These are phyloP conservation scores for Arge pagana DNA, from an alignment of 2,888 invertebrate species.

Conservation along the genomic window DNA sequence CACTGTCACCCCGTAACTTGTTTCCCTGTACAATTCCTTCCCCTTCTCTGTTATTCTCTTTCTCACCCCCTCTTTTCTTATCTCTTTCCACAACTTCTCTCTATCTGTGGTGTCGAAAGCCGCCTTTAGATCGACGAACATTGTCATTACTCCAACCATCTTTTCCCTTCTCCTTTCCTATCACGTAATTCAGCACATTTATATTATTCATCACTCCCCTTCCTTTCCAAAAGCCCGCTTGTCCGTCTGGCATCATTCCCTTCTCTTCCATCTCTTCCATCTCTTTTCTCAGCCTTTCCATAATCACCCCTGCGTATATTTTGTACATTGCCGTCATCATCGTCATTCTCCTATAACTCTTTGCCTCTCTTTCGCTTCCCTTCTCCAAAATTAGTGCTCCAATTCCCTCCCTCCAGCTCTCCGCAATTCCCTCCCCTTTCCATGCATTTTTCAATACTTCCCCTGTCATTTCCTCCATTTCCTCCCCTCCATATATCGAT, in stretches of 20 bases:
- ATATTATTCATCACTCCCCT: conserved; percentile 25
- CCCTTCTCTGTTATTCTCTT: conserved; percentile 8
- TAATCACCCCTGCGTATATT: conserved; percentile 20
- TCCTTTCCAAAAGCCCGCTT: conserved; percentile 25
- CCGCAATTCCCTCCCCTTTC: conserved; percentile 13
- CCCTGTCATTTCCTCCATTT: neutral
- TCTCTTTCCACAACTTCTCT: conserved; percentile 9
- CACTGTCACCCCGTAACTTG: conserved; percentile 19
- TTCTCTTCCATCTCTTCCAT: too few species aligned
- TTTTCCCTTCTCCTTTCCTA: conserved; percentile 17
- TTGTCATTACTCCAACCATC: conserved; percentile 16
- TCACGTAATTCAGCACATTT: conserved; percentile 18
- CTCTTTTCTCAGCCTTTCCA: conserved; percentile 4
- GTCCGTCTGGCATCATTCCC: conserved; percentile 9
- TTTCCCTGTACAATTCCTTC: conserved; percentile 18
- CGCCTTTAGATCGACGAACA: conserved; percentile 25
- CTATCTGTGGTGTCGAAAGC: conserved; percentile 29
- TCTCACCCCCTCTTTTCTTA: conserved; percentile 16
- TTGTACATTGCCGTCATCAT: conserved; percentile 20
- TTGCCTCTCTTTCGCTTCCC: conserved; percentile 4
- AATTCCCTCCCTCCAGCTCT: conserved; percentile 18
- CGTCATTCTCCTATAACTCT: conserved; percentile 25
- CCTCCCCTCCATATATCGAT: neutral
- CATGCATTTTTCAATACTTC: neutral
- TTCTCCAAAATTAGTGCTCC: conserved; percentile 14